Conservation (phyloP, 2,797 vertebrate genomes). For the Enteromius argenteus region DNA sequence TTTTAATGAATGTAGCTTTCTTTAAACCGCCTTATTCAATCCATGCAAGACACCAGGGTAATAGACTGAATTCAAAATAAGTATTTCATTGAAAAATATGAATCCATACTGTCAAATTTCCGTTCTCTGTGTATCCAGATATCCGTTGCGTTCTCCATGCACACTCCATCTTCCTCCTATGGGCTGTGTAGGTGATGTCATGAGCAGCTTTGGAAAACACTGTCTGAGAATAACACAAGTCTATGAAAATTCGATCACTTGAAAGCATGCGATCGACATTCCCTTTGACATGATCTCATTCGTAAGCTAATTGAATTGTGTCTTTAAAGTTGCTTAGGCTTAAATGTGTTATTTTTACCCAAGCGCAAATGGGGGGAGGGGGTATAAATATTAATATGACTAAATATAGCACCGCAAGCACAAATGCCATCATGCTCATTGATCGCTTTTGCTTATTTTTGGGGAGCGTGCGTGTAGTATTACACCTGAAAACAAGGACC, state of each 20-base stretch:
- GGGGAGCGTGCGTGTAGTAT: slow-evolving; percentile 35
- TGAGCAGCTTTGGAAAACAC: slow-evolving; percentile 57
- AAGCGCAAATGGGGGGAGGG: slow-evolving; percentile 58
- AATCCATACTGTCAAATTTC: not conserved
- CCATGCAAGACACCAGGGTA: slow-evolving; percentile 40
- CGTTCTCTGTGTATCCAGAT: slow-evolving; percentile 28
- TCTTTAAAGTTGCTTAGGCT: slow-evolving; percentile 45
- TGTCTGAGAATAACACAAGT: slow-evolving; percentile 45
- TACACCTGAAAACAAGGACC: slow-evolving; percentile 44
- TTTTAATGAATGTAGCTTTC: slow-evolving; percentile 19
- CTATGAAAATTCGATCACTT: slow-evolving; percentile 31
- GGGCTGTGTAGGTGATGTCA: slow-evolving; percentile 59
- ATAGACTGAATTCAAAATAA: slow-evolving; percentile 70
- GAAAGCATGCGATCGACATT: slow-evolving; percentile 4
- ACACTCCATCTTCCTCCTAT: slow-evolving; percentile 52
- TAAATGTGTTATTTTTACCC: slow-evolving; percentile 67
- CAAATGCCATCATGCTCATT: slow-evolving; percentile 66
- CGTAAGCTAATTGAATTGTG: slow-evolving; percentile 1
- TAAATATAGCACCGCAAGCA: slow-evolving; percentile 76
- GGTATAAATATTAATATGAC: slow-evolving; percentile 76
- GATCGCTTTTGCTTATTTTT: slow-evolving; percentile 35
- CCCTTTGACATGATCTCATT: not conserved
- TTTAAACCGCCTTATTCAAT: slow-evolving; percentile 30
- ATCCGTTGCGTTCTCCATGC: slow-evolving; percentile 41
- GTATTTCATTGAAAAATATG: slow-evolving; percentile 62